Percentiles rank a stretch among this genome's conserved stretches.
Conservation (phyloP, 2,113 vertebrate species). For the Rissa tridactyla region DNA sequence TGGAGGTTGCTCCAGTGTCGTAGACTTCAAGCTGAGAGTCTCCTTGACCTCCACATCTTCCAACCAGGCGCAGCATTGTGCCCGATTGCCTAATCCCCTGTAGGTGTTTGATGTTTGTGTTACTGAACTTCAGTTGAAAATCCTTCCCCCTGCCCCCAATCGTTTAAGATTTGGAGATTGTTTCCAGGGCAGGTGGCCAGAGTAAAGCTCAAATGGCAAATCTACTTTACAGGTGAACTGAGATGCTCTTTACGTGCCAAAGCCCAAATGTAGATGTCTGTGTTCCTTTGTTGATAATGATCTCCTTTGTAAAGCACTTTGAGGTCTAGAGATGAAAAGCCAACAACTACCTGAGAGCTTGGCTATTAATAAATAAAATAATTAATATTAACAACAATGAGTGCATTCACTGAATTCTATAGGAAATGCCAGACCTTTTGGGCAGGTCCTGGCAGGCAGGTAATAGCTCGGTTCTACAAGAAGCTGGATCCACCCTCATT, state of each 20-base stretch:
- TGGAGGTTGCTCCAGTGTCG: not conserved
- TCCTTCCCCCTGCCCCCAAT: rapidly evolving
- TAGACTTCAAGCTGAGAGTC: not conserved
- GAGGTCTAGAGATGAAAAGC: not conserved
- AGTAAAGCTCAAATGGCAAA: not conserved
- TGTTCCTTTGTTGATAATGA: not conserved
- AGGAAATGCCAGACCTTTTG: not conserved
- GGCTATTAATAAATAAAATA: slow-evolving; percentile 4
- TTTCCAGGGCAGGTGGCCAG: not conserved
- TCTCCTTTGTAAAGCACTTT: slow-evolving; percentile 8
- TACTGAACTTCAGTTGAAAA: not conserved
- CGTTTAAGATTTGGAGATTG: not conserved
- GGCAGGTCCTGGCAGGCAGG: not conserved
- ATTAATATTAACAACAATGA: not conserved
- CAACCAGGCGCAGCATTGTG: not conserved
- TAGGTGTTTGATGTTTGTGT: not conserved
- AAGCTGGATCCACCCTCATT: not conserved
- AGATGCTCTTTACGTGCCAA: not conserved
- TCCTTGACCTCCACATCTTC: not conserved
- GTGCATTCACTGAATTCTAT: not conserved
- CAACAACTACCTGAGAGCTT: not conserved
- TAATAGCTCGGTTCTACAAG: not conserved
- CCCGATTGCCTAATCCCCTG: not conserved
- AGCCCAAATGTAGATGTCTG: not conserved
- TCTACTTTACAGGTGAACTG: not conserved